These are phyloP conservation scores for Urocynchramus pylzowi DNA, from an alignment of 2,113 vertebrate species.

Conservation along the genomic window DNA sequence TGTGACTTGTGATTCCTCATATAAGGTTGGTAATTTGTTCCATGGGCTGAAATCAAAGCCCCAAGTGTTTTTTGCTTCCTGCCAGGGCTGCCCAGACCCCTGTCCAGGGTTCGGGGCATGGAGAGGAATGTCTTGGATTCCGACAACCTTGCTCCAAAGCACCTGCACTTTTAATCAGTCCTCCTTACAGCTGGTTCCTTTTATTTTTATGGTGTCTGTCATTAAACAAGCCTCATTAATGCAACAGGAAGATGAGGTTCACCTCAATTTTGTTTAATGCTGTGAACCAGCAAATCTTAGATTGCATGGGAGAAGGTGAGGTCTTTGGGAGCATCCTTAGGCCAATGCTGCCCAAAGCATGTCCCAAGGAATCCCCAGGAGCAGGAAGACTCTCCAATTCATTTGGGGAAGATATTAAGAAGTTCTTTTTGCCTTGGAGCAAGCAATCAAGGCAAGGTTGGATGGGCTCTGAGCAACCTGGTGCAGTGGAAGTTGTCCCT, in stretches of 20 bases:
- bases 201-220: background rate
- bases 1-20: too few relatives aligned
- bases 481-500: background rate
- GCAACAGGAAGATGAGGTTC: background rate
- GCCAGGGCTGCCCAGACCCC: too few relatives aligned
- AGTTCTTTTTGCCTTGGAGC: background rate
- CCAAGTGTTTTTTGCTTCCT: too few relatives aligned
- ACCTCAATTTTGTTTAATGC: background rate
- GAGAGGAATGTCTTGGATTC: too few relatives aligned
- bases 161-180: background rate
- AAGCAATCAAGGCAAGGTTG: background rate
- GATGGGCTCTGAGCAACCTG: background rate
- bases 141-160: background rate
- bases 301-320: rapidly evolving
- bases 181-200: background rate
- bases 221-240: background rate
- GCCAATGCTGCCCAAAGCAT: background rate
- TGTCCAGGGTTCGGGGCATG: too few relatives aligned
- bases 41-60: too few relatives aligned
- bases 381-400: background rate
- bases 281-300: background rate
- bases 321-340: background rate
- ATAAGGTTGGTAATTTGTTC: too few relatives aligned
- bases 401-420: background rate
- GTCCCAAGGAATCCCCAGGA: background rate